Evolutionary conservation across 1,140 invertebrate genomes (phyloP), one percentile per base, ranked within the genome.

Genomic region (Hylaeus volcanicus): DNA sequence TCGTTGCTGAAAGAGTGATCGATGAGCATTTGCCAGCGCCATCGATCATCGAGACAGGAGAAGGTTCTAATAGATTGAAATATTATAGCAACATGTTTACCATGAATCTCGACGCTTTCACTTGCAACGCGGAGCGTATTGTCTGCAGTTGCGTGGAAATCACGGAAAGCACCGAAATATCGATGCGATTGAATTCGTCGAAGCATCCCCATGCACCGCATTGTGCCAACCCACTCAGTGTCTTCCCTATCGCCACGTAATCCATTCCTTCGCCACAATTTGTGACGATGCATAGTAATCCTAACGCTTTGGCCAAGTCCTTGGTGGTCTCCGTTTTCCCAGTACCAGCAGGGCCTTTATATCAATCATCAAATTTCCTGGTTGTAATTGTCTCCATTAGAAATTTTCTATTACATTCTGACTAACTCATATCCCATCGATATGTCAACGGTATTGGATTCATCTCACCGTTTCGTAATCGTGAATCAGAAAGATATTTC

Each of bases 191-290:
- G 91, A 99, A 98, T 91, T 98, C 97, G 83, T 98, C 98, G 89
- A 98, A 98, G 90, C 97, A 97, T 1, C 96, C 97, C 97, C 97
- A 98, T 11, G 97, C 97, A 0, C 97, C 97, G 91, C 96, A 96
- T 75, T 96, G 95, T 5, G 93, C 94, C 45, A 96, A 80, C 11
- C 98, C 98, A 1, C 96, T 95, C 15, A 98, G 94, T 79, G 97
- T 98, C 87, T 97, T 98, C 0, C 97, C 97, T 53, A 98, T 96
- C 0, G 97, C 96, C 56, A 95, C 94, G 89, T 96, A 98, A 92
- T 98, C 97, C 97, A 98, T 98, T 15, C 97, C 97, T 93, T 98
- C 97, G 1, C 97, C 97, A 91, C 98, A 98, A 92, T 98, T 98
- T 1, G 97, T 98, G 2, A 98, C 97, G 45, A 98, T 94, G 89